These are phyloP conservation scores for Trypoxylus dichotomus DNA, from an alignment of 1,140 invertebrate genomes.

Conservation along the genomic window DNA sequence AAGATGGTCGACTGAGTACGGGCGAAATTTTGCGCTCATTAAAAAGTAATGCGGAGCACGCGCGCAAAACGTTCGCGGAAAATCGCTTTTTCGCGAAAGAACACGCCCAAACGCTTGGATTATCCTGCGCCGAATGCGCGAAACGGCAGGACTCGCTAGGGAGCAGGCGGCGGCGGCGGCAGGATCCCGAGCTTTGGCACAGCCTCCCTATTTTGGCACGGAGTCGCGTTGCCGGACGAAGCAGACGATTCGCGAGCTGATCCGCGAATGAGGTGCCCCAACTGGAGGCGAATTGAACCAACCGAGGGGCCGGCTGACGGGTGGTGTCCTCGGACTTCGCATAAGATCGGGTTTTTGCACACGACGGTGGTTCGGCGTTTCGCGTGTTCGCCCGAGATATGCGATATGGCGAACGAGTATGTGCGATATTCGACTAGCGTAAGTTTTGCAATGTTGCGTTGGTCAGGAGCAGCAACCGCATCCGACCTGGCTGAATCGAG, in stretches of 20 bases:
- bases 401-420: neutral
- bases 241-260: slow-evolving; percentile 33
- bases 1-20: neutral
- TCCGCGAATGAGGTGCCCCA: slow-evolving; percentile 38
- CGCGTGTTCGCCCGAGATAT: neutral
- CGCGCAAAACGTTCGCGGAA: neutral
- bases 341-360: slow-evolving; percentile 43
- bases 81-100: neutral
- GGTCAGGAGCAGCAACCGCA: slow-evolving; percentile 46
- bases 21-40: slow-evolving; percentile 6
- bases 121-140: slow-evolving; percentile 12
- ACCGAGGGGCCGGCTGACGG: neutral
- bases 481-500: neutral
- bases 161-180: neutral
- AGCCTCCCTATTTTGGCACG: slow-evolving; percentile 7
- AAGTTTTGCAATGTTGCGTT: slow-evolving; percentile 49
- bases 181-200: neutral
- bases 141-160: neutral
- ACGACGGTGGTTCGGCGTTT: slow-evolving; percentile 30
- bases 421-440: slow-evolving; percentile 38
- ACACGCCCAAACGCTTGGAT: neutral
- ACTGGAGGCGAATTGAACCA: slow-evolving; percentile 17
- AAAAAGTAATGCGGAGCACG: neutral
- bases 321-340: slow-evolving; percentile 32
- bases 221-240: neutral